These are phyloP conservation scores for Heliconius ethilla DNA, from an alignment of 2,888 invertebrate species.

Conservation along the genomic window DNA sequence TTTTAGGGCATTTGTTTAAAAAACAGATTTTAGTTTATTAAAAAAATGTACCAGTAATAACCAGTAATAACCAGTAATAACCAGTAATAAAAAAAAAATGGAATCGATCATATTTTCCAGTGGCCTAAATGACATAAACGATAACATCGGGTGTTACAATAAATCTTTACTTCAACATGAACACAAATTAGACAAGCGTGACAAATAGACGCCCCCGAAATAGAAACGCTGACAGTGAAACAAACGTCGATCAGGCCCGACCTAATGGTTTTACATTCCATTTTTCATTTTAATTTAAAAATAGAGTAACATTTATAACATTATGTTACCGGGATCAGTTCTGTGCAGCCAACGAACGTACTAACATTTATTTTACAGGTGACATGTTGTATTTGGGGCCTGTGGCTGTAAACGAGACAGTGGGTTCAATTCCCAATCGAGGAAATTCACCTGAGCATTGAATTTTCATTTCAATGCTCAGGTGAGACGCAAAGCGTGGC, in stretches of 20 bases:
- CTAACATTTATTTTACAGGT: neutral
- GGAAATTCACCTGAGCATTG: too few species aligned
- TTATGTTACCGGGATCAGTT: slow-evolving; percentile 33
- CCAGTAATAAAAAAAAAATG: too few species aligned
- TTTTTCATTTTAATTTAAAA: slow-evolving; percentile 78
- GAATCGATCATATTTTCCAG: neutral
- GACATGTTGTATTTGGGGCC: neutral
- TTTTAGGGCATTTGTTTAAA: too few species aligned
- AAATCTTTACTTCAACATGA: slow-evolving; percentile 72
- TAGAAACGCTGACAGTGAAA: slow-evolving; percentile 75
- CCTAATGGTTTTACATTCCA: slow-evolving; percentile 69
- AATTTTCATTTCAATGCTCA: too few species aligned
- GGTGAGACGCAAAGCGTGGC: too few species aligned
- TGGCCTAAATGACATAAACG: slow-evolving; percentile 24
- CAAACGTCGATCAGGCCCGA: slow-evolving; percentile 71
- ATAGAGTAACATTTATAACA: slow-evolving; percentile 54
- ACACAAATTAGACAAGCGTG: slow-evolving; percentile 78
- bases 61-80: too few species aligned
- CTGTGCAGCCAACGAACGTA: slow-evolving; percentile 24
- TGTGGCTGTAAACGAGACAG: too few species aligned
- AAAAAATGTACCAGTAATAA: too few species aligned
- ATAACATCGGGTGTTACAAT: slow-evolving; percentile 53
- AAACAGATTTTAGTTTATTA: too few species aligned
- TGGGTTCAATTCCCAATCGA: too few species aligned
- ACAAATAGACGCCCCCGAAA: slow-evolving; percentile 74